These are phyloP conservation scores for Steinernema carpocapsae DNA, from an alignment of 2,888 invertebrate species.

Conservation along the genomic window DNA sequence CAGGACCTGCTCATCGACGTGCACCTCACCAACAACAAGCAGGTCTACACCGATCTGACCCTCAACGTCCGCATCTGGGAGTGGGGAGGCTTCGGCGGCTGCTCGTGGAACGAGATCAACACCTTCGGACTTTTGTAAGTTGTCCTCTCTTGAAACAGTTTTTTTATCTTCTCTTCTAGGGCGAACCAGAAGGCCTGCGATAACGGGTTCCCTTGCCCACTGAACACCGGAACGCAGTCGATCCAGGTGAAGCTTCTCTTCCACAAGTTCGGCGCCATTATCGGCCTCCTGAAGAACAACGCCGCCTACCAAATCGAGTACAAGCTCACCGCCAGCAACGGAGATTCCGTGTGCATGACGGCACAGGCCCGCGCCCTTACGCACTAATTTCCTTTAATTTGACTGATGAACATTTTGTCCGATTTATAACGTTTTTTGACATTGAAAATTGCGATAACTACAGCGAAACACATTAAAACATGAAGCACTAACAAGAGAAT, in stretches of 20 bases:
- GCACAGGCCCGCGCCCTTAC: slow-evolving; percentile 53
- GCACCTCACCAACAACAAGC: slow-evolving; percentile 48
- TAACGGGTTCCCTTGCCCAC: slow-evolving; percentile 48
- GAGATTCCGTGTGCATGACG: slow-evolving; percentile 46
- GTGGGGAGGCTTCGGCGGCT: slow-evolving; percentile 54
- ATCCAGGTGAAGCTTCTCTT: slow-evolving; percentile 47
- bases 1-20: slow-evolving; percentile 53
- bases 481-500: too few relatives aligned
- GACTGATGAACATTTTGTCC: too few relatives aligned
- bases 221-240: slow-evolving; percentile 40
- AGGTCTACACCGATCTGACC: slow-evolving; percentile 46
- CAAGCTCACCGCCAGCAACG: slow-evolving; percentile 43
- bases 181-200: slow-evolving; percentile 46
- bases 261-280: slow-evolving; percentile 45
- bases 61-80: slow-evolving; percentile 56
- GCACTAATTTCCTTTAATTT: slow-evolving; percentile 39
- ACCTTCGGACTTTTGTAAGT: slow-evolving; percentile 56
- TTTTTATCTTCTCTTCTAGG: not conserved
- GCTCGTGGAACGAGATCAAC: slow-evolving; percentile 53
- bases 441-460: too few relatives aligned
- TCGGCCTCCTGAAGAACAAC: slow-evolving; percentile 45
- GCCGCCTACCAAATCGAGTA: slow-evolving; percentile 47
- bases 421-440: too few relatives aligned
- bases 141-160: not conserved
- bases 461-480: too few relatives aligned